Evolutionary conservation across 2,888 invertebrate genomes (phyloP), one percentile per base, ranked within the genome.

Genomic region (Parthenolecanium corni): DNA sequence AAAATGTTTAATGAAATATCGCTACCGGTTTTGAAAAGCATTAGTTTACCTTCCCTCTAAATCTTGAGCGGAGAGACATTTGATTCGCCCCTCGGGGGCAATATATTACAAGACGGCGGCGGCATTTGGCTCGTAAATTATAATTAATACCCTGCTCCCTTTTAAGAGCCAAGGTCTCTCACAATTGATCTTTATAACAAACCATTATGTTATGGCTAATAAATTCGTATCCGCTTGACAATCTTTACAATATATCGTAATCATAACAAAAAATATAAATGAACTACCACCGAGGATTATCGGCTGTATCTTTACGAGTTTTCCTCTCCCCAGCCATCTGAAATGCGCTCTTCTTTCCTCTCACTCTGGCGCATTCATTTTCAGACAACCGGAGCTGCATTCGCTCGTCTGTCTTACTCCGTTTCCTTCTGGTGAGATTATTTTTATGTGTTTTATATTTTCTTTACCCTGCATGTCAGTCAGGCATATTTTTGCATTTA

Each of bases 181-280:
- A 58, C 58, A 58, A 58, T 58, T 58, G 58, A 58, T 58, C 58
- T 58, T 58, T 58, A 58, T 58, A 58, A 47, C 63, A 65, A 64
- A 65, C 68, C 66, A 68, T 68, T 68, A 67, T 68, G 67, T 67
- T 66, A 67, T 66, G 67, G 67, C 66, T 65, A 66, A 68, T 68
- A 68, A 67, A 68, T 68, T 67, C 66, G 54, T 64, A 65, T 65
- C 65, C 65, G 65, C 62, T 65, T 65, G 65, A 65, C 65, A 65
- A 65, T 65, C 62, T 64, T 65, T 62, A 65, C 65, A 65, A 65
- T 64, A 58, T 47, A 47, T 56, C 58, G 58, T 58, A 58, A 58
- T 58, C 58, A 58, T 58, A 46, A 47, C 58, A 47, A 49, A 58
- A 58, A 58, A 58, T 58, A 58, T 47, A 58, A 58, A 58, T 58